These are phyloP conservation scores for Lamprologus ornatipinnis DNA, from an alignment of 2,113 vertebrate species.

Conservation along the genomic window DNA sequence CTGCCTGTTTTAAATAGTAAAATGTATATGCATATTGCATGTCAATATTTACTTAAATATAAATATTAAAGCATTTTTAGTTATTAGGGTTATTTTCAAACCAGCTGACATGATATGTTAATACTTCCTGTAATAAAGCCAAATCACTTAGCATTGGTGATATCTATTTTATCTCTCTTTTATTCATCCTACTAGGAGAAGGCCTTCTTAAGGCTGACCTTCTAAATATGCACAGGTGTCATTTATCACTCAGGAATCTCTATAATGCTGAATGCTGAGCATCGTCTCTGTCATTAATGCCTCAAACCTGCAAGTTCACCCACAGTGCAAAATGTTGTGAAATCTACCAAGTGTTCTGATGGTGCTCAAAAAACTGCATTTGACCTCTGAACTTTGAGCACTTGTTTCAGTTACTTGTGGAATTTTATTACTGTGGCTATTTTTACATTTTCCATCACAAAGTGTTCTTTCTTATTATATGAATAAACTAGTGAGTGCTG, in stretches of 20 bases:
- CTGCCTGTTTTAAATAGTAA: neutral
- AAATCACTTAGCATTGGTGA: neutral
- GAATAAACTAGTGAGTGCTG: neutral
- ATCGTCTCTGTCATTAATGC: neutral
- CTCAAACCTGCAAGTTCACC: neutral
- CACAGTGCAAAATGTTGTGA: neutral
- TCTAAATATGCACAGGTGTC: neutral
- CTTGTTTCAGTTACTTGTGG: neutral
- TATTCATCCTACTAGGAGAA: neutral
- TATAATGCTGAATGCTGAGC: neutral
- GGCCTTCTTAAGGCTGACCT: neutral
- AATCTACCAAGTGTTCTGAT: neutral
- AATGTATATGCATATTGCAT: neutral
- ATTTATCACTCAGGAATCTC: neutral
- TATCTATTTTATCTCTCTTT: neutral
- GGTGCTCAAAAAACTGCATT: neutral
- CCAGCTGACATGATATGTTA: neutral
- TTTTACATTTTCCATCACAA: neutral
- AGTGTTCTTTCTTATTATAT: neutral
- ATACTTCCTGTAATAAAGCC: neutral
- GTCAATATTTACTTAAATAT: neutral
- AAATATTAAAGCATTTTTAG: neutral
- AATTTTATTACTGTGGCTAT: neutral
- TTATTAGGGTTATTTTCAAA: neutral
- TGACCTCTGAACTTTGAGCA: neutral